A percentile compares a stretch with the other conserved stretches of the same genome.
These are phyloP conservation scores for Sipha maydis DNA, from an alignment of 2,888 invertebrate species.

Conservation along the genomic window DNA sequence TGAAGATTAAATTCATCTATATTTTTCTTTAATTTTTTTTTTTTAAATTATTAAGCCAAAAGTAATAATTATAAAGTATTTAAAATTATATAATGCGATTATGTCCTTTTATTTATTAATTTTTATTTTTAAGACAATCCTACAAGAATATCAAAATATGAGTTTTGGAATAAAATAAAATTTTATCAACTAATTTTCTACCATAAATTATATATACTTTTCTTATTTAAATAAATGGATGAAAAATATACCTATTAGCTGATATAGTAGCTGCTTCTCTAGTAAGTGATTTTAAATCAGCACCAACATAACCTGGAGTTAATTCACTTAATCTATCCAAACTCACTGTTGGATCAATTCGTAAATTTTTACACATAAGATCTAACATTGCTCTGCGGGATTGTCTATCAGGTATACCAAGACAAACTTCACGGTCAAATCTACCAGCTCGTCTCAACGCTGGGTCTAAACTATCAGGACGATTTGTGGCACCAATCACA, in stretches of 20 bases:
- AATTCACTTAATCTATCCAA: conserved; percentile 79
- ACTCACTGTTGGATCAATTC: conserved; percentile 75
- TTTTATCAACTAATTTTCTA: neutral
- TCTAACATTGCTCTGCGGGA: conserved; percentile 83
- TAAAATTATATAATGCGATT: no score
- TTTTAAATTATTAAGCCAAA: no score
- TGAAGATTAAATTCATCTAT: no score
- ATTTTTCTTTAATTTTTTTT: no score
- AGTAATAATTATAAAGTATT: no score
- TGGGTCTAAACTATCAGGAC: conserved; percentile 92
- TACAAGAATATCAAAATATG: neutral
- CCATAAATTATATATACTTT: neutral
- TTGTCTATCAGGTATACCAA: conserved; percentile 91
- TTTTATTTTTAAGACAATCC: neutral
- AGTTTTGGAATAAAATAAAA: neutral
- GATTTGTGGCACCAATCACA: conserved; percentile 95
- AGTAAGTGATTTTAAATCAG: conserved; percentile 87
- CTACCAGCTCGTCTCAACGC: conserved; percentile 90
- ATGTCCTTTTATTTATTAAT: no score
- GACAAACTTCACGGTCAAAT: conserved; percentile 91
- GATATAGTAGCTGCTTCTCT: conserved; percentile 90
- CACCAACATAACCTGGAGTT: conserved; percentile 96
- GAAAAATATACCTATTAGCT: conserved; percentile 73
- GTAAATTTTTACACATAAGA: conserved; percentile 77
- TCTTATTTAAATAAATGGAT: neutral